A percentile compares a stretch with the other conserved stretches of the same genome.
Evolutionary conservation across 2,888 invertebrate genomes (phyloP).

Genomic region (Polyommatus iphigenia): DNA sequence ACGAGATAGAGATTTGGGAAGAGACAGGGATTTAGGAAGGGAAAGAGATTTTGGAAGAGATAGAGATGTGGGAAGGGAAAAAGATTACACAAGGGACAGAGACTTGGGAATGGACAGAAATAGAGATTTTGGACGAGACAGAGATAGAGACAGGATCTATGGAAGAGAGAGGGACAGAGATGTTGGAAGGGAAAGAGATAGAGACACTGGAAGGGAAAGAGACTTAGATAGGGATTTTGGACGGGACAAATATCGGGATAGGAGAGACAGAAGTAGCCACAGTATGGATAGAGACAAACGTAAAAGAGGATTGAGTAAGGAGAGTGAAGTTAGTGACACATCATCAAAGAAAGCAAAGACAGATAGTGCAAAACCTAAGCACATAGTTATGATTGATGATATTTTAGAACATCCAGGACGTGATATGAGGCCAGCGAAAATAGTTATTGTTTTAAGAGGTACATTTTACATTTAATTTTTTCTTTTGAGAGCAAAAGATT

Average conservation of each 20-base stretch:
- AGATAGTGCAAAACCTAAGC: constrained; percentile 52
- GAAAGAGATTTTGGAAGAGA: constrained; percentile 46
- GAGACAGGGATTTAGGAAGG: constrained; percentile 42
- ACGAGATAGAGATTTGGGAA: constrained; percentile 47
- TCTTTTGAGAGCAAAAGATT: background rate
- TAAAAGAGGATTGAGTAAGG: constrained; percentile 62
- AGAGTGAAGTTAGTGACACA: constrained; percentile 51
- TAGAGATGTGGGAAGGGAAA: constrained; percentile 44
- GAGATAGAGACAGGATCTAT: constrained; percentile 41
- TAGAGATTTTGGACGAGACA: constrained; percentile 48
- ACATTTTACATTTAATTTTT: constrained; percentile 18
- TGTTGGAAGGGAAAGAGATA: constrained; percentile 41
- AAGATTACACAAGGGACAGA: constrained; percentile 45
- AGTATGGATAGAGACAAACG: constrained; percentile 49
- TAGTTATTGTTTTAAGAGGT: constrained; percentile 93
- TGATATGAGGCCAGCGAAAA: constrained; percentile 86
- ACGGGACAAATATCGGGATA: constrained; percentile 48
- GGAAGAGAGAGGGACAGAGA: constrained; percentile 39
- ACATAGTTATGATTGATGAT: constrained; percentile 87
- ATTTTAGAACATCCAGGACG: constrained; percentile 90
- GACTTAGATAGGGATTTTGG: constrained; percentile 49
- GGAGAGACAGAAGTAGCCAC: constrained; percentile 48
- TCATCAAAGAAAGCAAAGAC: constrained; percentile 52
- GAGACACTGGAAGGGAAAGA: constrained; percentile 40
- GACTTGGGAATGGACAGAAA: constrained; percentile 38